Base-by-base conservation (phyloP, 2,888 invertebrate genomes). In the Neoascia interrupta region DNA sequence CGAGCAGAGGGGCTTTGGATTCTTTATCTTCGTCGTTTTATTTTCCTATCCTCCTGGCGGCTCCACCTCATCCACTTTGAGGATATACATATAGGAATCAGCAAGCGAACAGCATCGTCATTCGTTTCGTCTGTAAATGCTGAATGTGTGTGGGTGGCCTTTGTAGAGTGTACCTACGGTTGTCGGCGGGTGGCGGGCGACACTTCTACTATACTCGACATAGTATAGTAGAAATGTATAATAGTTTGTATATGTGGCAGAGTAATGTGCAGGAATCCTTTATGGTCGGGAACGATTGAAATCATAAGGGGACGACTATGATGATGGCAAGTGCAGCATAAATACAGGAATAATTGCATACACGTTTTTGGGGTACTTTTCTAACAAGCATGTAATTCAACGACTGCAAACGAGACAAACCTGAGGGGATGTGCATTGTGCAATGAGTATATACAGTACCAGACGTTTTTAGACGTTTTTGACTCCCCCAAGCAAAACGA, bases 321-420 rank as follows among this genome's bases (percentile, higher is more conserved):
- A 76, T 60, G 76, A 72, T 28, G 66, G 73, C 73, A 73, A 73
- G 79, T 66, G 47, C 73, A 68, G 79, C 66, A 73, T 73, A 79
- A 79, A 79, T 79, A 79, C 61, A 73, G 73, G 61, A 73, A 49
- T 73, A 79, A 79, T 79, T 73, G 79, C 79, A 79, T 56, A 73
- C 73, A 66, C 60, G 53, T 72, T 75, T 26, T 61, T 51, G 21
- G 47, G 60, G 54, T 73, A 60, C 66, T 64, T 66, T 64, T 53
- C 5, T 66, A 56, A 61, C 47, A 64, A 58, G 58, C 58, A 45
- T 76, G 63, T 72, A 64, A 72, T 66, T 72, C 43, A 66, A 28
- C 21, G 39, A 49, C 2, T 39, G 43, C 21, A 54, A 39, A 16
- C 28, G 43, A 11, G 15, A 63, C 36, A n/a, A 11, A 11, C 8